phyloP scores from a whole-genome alignment of 1,140 invertebrate species.

The Macrotrachela quadricornifera region DNA sequence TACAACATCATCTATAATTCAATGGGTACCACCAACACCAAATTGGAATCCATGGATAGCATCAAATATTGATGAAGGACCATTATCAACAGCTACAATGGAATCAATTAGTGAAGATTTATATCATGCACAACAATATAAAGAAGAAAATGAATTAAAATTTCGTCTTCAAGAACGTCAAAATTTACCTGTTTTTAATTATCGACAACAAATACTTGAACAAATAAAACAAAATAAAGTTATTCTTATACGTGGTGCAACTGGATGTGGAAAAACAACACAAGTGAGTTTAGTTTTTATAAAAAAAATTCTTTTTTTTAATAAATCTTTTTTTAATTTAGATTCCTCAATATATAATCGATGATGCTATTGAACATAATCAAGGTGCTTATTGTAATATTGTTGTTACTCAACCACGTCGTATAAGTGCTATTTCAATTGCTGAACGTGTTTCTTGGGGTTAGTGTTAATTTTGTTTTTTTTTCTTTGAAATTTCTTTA shows the following conservation, averaged over 20 bases:
- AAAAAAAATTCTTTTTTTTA: no score
- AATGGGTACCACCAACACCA: conserved; percentile 73
- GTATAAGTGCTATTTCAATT: conserved; percentile 65
- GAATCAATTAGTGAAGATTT: neutral
- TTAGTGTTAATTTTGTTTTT: no score
- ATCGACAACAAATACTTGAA: conserved; percentile 48
- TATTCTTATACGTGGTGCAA: conserved; percentile 33
- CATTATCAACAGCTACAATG: conserved; percentile 44
- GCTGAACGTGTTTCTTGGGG: conserved; percentile 24
- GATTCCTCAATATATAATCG: conserved; percentile 62
- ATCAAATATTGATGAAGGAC: conserved; percentile 80
- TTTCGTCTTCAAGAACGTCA: neutral
- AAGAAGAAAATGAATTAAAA: neutral
- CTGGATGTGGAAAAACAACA: conserved; percentile 31
- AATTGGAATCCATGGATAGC: conserved; percentile 92
- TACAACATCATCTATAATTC: no score
- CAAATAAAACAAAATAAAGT: conserved; percentile 50
- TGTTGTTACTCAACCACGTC: conserved; percentile 59
- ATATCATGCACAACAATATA: neutral
- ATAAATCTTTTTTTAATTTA: no score
- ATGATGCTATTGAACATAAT: conserved; percentile 46
- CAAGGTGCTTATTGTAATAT: conserved; percentile 55
- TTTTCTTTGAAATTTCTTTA: no score
- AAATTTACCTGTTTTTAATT: conserved; percentile 61
- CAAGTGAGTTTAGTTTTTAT: conserved; percentile 16